phyloP scores from a whole-genome alignment of 1,140 invertebrate species.

The Caenorhabditis remanei region DNA sequence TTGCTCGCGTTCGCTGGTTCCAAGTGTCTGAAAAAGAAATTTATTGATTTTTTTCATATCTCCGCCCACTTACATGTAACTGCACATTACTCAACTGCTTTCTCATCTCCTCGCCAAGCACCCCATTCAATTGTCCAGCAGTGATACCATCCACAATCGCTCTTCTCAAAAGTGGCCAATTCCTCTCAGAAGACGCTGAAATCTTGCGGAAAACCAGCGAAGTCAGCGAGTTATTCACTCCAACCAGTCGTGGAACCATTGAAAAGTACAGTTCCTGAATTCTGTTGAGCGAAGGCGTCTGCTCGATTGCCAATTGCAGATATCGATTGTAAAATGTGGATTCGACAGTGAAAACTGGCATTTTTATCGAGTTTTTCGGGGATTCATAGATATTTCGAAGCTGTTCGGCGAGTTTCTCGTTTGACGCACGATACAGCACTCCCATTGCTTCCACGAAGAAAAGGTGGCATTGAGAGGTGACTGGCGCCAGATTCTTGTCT shows the following conservation, averaged over 20 bases:
- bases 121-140: constrained; percentile 53
- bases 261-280: constrained; percentile 59
- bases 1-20: constrained; percentile 41
- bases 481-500: background rate
- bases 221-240: constrained; percentile 54
- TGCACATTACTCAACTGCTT: constrained; percentile 30
- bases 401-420: constrained; percentile 60
- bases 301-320: constrained; percentile 62
- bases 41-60: background rate
- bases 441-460: constrained; percentile 64
- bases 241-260: constrained; percentile 69
- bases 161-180: constrained; percentile 63
- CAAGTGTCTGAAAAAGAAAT: constrained; percentile 55
- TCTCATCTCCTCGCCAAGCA: background rate
- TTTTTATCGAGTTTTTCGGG: constrained; percentile 66
- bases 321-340: constrained; percentile 65
- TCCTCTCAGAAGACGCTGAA: constrained; percentile 17
- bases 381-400: constrained; percentile 64
- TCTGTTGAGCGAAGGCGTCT: constrained; percentile 17
- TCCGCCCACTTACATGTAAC: background rate
- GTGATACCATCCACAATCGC: constrained; percentile 66
- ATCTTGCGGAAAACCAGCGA: constrained; percentile 15
- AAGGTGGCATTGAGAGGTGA: constrained; percentile 58
- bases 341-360: constrained; percentile 65
- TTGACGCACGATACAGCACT: constrained; percentile 59